Conservation (phyloP, 2,113 vertebrate genomes). For the Eidolon helvum region DNA sequence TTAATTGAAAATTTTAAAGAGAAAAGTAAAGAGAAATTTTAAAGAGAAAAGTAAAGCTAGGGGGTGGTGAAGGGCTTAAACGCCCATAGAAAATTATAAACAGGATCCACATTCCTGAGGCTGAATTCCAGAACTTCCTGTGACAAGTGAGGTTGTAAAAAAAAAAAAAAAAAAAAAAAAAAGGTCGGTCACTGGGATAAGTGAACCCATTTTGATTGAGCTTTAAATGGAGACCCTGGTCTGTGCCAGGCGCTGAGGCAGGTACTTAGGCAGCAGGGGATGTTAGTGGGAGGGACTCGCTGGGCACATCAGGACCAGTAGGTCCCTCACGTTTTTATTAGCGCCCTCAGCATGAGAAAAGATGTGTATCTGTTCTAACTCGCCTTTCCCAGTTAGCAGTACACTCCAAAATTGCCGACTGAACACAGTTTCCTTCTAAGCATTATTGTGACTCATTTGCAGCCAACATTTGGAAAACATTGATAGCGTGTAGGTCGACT, state of each 20-base stretch:
- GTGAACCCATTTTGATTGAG: not conserved
- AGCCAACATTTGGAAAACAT: not conserved
- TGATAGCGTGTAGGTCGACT: accelerated
- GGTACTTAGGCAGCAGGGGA: not conserved
- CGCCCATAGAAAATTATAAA: not conserved
- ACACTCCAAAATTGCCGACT: not conserved
- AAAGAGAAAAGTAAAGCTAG: not conserved
- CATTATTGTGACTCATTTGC: not conserved
- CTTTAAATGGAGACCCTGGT: not conserved
- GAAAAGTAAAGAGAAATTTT: not conserved
- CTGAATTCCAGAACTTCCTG: not conserved
- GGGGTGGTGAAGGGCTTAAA: not conserved
- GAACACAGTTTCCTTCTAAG: not conserved
- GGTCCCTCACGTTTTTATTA: not conserved
- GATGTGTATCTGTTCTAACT: not conserved
- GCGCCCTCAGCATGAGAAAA: not conserved
- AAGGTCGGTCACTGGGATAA: not conserved
- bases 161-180: not conserved
- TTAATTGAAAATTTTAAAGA: not conserved
- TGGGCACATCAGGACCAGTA: not conserved
- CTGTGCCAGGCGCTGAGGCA: not conserved
- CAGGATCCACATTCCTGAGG: not conserved
- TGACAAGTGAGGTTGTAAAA: not conserved
- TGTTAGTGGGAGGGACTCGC: not conserved
- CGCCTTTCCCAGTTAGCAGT: not conserved